Evolutionary conservation across 2,888 invertebrate genomes (phyloP), one percentile per base, ranked within the genome.

Genomic region (Euzetes globulus): DNA sequence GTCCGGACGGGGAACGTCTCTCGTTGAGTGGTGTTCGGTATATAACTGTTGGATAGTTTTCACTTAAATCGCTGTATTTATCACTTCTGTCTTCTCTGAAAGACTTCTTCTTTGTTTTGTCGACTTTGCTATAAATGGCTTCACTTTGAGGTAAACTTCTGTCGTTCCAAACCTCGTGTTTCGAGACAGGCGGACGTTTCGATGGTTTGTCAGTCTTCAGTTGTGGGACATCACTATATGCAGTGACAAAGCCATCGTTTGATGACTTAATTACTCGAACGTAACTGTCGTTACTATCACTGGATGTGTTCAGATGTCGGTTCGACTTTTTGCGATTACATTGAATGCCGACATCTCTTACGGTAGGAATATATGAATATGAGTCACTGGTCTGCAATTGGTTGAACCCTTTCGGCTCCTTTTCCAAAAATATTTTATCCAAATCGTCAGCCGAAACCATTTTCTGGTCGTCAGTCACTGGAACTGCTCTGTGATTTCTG

Each of bases 181-280:
- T 41, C n/a, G 47, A 45, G 71, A 74, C 33, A 25, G 71, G 37
- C 45, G 70, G 27, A n/a, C 33, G 6, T 60, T 76, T 19, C 41
- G 45, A 65, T 73, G 71, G 17, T 15, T 71, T 9, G 22, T 22
- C 74, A 50, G 76, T 75, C 15, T 75, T 73, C 1, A 77, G 71
- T 45, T 73, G 72, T 29, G 78, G 78, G 17, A 78, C 79, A 72
- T 79, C 77, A 55, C 78, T 77, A 52, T 74, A 79, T 13, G 79
- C 75, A 1, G 78, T 76, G n/a, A 78, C 78, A n/a, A 76, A 75
- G 19, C 79, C 79, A 71, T 79, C 77, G 70, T 76, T 77, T 3
- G 77, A 76, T 15, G 76, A 72, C 41, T 71, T 76, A 9, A 76
- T 76, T 13, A 76, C 75, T 41, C 72, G 33, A 47, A 27, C 33